Conservation (phyloP, 1,140 invertebrate species). For the Colletes latitarsis region DNA sequence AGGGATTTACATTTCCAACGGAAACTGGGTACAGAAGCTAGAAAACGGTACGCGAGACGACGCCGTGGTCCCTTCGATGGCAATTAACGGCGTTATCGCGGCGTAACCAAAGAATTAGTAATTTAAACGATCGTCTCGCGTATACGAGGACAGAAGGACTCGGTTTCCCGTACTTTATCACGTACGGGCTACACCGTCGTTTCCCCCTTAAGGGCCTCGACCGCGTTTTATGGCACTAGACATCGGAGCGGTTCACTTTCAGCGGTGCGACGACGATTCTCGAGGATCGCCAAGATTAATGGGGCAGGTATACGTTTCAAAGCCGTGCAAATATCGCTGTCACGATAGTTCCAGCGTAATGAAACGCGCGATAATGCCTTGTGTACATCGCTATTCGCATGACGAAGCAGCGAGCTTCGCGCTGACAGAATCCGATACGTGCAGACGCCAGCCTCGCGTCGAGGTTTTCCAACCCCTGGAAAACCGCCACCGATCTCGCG, state of each 20-base stretch:
- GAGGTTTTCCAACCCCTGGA: conserved; percentile 14
- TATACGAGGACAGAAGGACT: background rate
- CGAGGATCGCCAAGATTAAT: conserved; percentile 69
- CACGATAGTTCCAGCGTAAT: conserved; percentile 51
- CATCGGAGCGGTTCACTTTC: conserved; percentile 39
- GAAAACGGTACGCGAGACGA: background rate
- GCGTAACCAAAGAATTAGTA: conserved; percentile 42
- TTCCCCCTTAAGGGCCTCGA: conserved; percentile 5
- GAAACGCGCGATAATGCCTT: conserved; percentile 45
- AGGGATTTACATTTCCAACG: conserved; percentile 24
- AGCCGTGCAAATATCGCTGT: conserved; percentile 71
- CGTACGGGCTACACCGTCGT: conserved; percentile 12
- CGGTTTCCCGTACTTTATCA: conserved; percentile 38
- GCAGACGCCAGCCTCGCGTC: conserved; percentile 3
- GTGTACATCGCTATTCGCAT: conserved; percentile 41
- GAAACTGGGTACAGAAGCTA: background rate
- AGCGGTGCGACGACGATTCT: conserved; percentile 41
- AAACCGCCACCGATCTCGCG: background rate
- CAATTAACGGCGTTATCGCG: conserved; percentile 39
- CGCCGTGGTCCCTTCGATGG: background rate
- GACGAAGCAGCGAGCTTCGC: conserved; percentile 9
- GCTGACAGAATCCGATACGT: background rate
- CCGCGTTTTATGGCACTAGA: conserved; percentile 46
- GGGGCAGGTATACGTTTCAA: conserved; percentile 58
- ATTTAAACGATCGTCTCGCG: conserved; percentile 31